Evolutionary conservation across 1,140 invertebrate species (phyloP), one percentile per base, ranked within the genome.

Genomic region (Propsilocerus akamusi): DNA sequence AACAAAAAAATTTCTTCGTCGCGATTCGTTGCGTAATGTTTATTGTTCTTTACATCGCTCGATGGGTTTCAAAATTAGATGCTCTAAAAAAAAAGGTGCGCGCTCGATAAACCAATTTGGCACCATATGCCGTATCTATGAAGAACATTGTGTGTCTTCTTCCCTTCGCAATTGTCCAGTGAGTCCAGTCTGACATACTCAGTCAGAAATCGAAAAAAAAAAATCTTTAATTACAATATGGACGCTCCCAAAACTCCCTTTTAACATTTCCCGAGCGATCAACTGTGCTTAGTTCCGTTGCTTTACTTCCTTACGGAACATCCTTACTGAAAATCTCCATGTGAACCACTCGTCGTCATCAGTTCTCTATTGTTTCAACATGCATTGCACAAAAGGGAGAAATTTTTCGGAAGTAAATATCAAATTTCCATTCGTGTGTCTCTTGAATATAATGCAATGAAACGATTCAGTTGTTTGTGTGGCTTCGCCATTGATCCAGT

Each of bases 341-440:
- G 17, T 41, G 11, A 41, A 17, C 17, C 5, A 20, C 22, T 41
- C 14, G 17, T 41, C 22, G 8, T 41, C 34, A 3, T 41, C 22
- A 17, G n/a, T n/a, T n/a, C n/a, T n/a, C n/a, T n/a, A n/a, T n/a
- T n/a, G n/a, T n/a, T n/a, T n/a, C n/a, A n/a, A n/a, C n/a, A n/a
- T n/a, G n/a, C n/a, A n/a, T n/a, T n/a, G n/a, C n/a, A n/a, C n/a
- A n/a, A n/a, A n/a, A n/a, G n/a, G n/a, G n/a, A n/a, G n/a, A n/a
- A n/a, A n/a, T n/a, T 17, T 20, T 30, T 41, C 34, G 34, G 34
- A 41, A 41, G 34, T 41, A 41, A 41, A 41, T 41, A 41, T 41
- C 34, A 41, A 41, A 17, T 41, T 41, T 17, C 34, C 14, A 17
- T 41, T 41, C 14, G 11, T 37, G 17, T n/a, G 34, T 17, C 8